Base-by-base conservation (phyloP, 2,797 vertebrate genomes). In the Erethizon dorsatum region DNA sequence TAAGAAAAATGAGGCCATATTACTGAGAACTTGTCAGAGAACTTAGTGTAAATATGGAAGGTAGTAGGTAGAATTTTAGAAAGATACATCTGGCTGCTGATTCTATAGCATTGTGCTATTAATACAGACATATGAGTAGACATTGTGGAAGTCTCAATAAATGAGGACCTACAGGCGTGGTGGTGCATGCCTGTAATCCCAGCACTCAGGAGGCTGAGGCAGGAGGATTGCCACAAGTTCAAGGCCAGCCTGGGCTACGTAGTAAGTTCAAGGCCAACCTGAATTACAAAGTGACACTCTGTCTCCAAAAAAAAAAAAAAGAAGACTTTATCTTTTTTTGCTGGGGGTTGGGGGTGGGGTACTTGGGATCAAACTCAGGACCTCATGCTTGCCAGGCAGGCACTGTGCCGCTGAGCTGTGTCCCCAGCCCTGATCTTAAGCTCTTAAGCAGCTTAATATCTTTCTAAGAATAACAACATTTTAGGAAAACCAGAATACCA, bases 401-500 rank as follows among this genome's bases (percentile, higher is more conserved):
- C 37, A 41, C 37, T 41, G 37, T 41, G 37, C 37, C 37, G 2
- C 37, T 41, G 37, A 41, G 37, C 37, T 41, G 37, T 41, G 37
- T 41, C 37, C 37, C 37, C 37, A 41, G 37, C 37, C 37, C 37
- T 41, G 26, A 28, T 90, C 8, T 94, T 90, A 56, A 83, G 69
- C 83, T 90, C 6, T 94, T 90, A 56, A 83, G 52, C 86, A 92
- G 45, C 14, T 84, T 90, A 82, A 69, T 88, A 54, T 88, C 28
- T 95, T 95, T 89, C 6, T 56, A 95, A 88, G 77, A 88, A 50
- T 56, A 79, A 84, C 67, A 79, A 63, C 80, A 37, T 67, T 86
- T 95, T 45, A 94, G 75, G 45, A 92, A 92, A 57, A 90, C 24
- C 37, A 83, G 90, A 80, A 57, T 83, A 90, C 61, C 31, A 69